Evolutionary conservation across 2,888 invertebrate genomes (phyloP).

Genomic region (Phasia obesa): DNA sequence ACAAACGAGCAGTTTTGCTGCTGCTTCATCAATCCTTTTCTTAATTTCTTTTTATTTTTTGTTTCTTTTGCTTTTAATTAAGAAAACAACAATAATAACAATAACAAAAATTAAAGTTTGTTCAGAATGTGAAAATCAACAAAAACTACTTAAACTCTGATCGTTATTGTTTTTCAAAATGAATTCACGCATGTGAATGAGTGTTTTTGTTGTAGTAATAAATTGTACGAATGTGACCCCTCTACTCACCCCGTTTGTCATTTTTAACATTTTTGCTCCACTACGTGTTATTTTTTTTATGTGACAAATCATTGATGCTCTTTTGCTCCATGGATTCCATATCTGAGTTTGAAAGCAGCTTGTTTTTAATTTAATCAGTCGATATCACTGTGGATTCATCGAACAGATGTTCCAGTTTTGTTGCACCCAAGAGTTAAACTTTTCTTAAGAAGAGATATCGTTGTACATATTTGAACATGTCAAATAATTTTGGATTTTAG

Average conservation of each 20-base stretch:
- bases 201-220: constrained; percentile 21
- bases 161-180: constrained; percentile 15
- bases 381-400: constrained; percentile 52
- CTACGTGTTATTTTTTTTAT: not conserved
- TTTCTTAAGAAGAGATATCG: constrained; percentile 55
- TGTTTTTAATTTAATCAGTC: constrained; percentile 51
- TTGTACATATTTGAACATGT: constrained; percentile 49
- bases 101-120: constrained; percentile 21
- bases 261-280: not conserved
- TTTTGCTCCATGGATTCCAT: constrained; percentile 32
- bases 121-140: constrained; percentile 7
- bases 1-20: constrained; percentile 55
- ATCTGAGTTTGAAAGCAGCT: constrained; percentile 26
- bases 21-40: constrained; percentile 66
- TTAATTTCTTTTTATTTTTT: constrained; percentile 50
- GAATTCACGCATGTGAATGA: constrained; percentile 21
- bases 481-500: constrained; percentile 42
- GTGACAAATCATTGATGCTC: constrained; percentile 53
- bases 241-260: not conserved
- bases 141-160: not conserved
- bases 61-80: constrained; percentile 44
- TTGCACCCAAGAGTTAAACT: not conserved
- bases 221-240: constrained; percentile 35
- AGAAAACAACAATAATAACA: constrained; percentile 31
- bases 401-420: constrained; percentile 54